Percentiles rank a stretch among this genome's conserved stretches.
These are phyloP conservation scores for Morpho achilles DNA, from an alignment of 2,888 invertebrate species.

Conservation along the genomic window DNA sequence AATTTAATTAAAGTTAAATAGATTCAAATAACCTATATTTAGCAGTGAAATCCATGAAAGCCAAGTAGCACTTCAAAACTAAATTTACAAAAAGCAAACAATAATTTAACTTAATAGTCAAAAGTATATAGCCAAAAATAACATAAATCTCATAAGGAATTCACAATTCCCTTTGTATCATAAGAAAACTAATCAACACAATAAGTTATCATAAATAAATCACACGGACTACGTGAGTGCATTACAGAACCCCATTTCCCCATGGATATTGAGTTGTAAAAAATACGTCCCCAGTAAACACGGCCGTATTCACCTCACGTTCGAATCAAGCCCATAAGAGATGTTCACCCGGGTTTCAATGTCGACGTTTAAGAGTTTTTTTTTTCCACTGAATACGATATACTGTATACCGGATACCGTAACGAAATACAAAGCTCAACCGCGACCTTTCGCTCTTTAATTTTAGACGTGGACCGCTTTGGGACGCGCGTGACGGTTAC, in stretches of 20 bases:
- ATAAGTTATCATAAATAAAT: conserved; percentile 1
- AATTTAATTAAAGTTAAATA: too few relatives aligned
- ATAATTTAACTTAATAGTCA: too few relatives aligned
- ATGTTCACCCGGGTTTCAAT: conserved; percentile 59
- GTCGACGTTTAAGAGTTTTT: conserved; percentile 42
- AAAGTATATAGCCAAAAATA: too few relatives aligned
- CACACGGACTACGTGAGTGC: conserved; percentile 12
- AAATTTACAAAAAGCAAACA: too few relatives aligned
- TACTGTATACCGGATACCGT: conserved; percentile 34
- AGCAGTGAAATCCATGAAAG: too few relatives aligned
- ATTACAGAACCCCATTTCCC: conserved; percentile 12
- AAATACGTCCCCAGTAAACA: conserved; percentile 32
- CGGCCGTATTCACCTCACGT: conserved; percentile 55
- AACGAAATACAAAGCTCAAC: conserved; percentile 44
- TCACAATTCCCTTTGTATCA: too few relatives aligned
- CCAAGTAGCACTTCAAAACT: too few relatives aligned
- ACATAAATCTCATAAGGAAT: too few relatives aligned
- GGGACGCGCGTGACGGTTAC: conserved; percentile 32
- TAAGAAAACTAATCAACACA: too few relatives aligned
- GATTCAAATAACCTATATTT: too few relatives aligned
- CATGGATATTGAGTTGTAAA: conserved; percentile 50
- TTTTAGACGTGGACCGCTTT: conserved; percentile 59
- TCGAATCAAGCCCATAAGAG: conserved; percentile 55
- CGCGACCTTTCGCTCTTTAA: conserved; percentile 54
- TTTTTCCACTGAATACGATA: conserved; percentile 24